A percentile compares a stretch with the other conserved stretches of the same genome.
Evolutionary conservation across 2,888 invertebrate species (phyloP).

Genomic region (Dendrolimus pini): DNA sequence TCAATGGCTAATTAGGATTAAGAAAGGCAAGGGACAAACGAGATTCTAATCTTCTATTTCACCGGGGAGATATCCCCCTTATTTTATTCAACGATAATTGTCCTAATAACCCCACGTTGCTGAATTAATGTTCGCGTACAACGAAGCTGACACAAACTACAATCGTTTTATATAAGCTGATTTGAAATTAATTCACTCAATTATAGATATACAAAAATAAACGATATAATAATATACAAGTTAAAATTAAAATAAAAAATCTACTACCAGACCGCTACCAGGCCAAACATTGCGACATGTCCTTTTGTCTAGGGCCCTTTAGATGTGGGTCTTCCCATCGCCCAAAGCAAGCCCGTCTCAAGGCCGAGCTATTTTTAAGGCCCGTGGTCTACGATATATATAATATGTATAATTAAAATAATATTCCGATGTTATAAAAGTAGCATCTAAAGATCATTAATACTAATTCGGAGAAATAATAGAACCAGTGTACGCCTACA

Average conservation of each 20-base stretch:
- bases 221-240: not conserved
- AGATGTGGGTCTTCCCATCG: no score
- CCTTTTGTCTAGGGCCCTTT: no score
- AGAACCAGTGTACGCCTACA: not conserved
- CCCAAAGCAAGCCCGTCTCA: no score
- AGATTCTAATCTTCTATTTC: constrained; percentile 40
- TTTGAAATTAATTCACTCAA: not conserved
- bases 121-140: not conserved
- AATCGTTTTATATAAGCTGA: no score
- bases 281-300: no score
- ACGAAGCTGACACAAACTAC: not conserved
- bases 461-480: no score
- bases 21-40: constrained; percentile 39
- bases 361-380: no score
- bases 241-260: not conserved
- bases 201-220: not conserved
- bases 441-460: no score
- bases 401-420: no score
- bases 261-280: no score
- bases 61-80: constrained; percentile 12
- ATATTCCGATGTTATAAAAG: no score
- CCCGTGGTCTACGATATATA: no score
- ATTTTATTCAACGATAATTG: constrained; percentile 6
- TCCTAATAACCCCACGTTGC: not conserved
- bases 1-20: constrained; percentile 40